Evolutionary conservation across 1,140 invertebrate genomes (phyloP).

Genomic region (Aphis gossypii): DNA sequence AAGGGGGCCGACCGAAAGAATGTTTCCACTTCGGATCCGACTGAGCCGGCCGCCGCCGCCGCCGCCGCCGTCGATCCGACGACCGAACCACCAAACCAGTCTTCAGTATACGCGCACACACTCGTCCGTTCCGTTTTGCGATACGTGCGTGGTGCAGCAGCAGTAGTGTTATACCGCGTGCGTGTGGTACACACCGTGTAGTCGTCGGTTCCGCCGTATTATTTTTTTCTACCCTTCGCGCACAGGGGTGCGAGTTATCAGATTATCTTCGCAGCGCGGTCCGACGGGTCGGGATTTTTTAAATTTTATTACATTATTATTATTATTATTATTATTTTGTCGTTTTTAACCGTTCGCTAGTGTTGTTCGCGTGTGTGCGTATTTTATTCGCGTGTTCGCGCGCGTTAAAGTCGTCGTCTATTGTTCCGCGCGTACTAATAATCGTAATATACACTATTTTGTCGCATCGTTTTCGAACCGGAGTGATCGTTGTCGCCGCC

Average conservation of each 20-base stretch:
- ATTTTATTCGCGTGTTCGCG: not conserved
- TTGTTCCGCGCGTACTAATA: not conserved
- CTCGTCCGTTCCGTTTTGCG: not conserved
- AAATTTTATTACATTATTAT: not conserved
- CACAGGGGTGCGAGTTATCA: not conserved
- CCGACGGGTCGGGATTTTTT: not conserved
- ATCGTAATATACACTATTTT: not conserved
- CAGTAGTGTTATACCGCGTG: not conserved
- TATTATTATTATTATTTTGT: not conserved
- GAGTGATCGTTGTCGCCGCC: not conserved
- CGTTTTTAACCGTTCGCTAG: not conserved
- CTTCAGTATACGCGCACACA: slow-evolving; percentile 52
- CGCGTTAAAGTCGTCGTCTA: not conserved
- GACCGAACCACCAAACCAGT: slow-evolving; percentile 34
- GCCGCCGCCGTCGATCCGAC: slow-evolving; percentile 14
- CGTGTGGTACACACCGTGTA: not conserved
- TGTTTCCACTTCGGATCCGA: slow-evolving; percentile 56
- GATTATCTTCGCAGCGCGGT: not conserved
- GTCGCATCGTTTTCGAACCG: not conserved
- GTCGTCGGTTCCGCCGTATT: not conserved
- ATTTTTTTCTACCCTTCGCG: not conserved
- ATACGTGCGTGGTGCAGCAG: not conserved
- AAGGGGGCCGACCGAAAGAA: slow-evolving; percentile 56
- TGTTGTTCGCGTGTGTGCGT: not conserved
- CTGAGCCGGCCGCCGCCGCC: not conserved